phyloP scores from a whole-genome alignment of 2,113 vertebrate genomes.

The Abramis brama region DNA sequence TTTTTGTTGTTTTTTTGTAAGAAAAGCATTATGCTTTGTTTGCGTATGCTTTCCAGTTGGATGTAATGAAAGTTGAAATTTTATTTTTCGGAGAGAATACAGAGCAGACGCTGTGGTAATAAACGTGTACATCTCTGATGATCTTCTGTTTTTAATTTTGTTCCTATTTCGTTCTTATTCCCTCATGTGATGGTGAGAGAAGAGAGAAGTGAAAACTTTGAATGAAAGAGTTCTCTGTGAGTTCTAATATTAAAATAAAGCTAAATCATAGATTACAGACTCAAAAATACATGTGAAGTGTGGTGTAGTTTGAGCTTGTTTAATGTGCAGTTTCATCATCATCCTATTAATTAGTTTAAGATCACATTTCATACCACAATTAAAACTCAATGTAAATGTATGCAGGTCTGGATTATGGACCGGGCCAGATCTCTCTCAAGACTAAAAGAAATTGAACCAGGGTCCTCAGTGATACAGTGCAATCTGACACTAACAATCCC shows the following conservation, averaged over 20 bases:
- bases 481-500: neutral
- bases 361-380: neutral
- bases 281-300: neutral
- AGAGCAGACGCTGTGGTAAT: slow-evolving; percentile 57
- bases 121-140: slow-evolving; percentile 50
- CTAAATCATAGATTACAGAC: neutral
- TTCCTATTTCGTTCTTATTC: slow-evolving; percentile 24
- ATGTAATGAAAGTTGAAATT: slow-evolving; percentile 47
- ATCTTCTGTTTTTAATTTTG: slow-evolving; percentile 38
- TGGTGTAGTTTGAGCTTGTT: neutral
- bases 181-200: neutral
- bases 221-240: neutral
- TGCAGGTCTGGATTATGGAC: neutral
- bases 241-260: neutral
- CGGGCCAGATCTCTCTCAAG: neutral
- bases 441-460: neutral
- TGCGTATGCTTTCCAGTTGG: slow-evolving; percentile 31
- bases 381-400: neutral
- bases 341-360: neutral
- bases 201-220: neutral
- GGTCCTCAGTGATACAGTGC: neutral
- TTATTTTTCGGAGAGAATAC: slow-evolving; percentile 59
- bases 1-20: slow-evolving; percentile 61
- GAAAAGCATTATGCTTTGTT: slow-evolving; percentile 60
- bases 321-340: neutral